Base-by-base conservation (phyloP, 2,113 vertebrate species). In the Pipa parva region DNA sequence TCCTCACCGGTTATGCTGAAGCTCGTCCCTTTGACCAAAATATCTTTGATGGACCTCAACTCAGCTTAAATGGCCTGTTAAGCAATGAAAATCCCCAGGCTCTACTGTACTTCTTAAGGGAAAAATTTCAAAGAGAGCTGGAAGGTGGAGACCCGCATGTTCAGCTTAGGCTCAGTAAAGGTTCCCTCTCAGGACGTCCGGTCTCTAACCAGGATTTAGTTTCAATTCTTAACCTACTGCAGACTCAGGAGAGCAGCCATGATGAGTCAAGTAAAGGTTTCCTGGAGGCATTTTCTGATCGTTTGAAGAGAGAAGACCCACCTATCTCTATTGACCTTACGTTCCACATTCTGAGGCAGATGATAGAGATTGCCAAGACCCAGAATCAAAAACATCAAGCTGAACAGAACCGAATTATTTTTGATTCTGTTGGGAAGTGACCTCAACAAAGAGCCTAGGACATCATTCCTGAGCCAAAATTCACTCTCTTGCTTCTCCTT, bases 241-340 rank as follows among this genome's bases (percentile, higher is more conserved):
- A 55, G 52, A 24, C 51, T n/a, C 0, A 62, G 49, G 17, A 51
- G 76, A 68, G 36, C 73, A 77, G 52, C 76, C 31, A 37, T 33
- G 73, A 74, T 13, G 69, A 67, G 22, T 57, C 63, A 17, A 55
- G 73, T 59, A 73, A 27, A 17, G 50, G 39, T 33, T 58, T 74
- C 49, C 55, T 76, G 15, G 76, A 78, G 22, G 75, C 74, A 22
- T 67, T 77, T 15, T 26, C 63, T 31, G 70, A 77, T 57, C 71
- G 79, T 62, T 58, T 76, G 59, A 91, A 91, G 67, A 83, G 95
- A 60, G 85, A 90, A 2, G 90, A 92, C 42, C 89, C 93, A 5
- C 88, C 90, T 1, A 87, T 97, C 50, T 97, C 95, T 72, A 94
- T 98, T 63, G 93, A 98, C 83, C 89, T 97, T 77, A 93, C 92